Base-by-base conservation (phyloP, 2,888 invertebrate species). In the Andrena haemorrhoa region DNA sequence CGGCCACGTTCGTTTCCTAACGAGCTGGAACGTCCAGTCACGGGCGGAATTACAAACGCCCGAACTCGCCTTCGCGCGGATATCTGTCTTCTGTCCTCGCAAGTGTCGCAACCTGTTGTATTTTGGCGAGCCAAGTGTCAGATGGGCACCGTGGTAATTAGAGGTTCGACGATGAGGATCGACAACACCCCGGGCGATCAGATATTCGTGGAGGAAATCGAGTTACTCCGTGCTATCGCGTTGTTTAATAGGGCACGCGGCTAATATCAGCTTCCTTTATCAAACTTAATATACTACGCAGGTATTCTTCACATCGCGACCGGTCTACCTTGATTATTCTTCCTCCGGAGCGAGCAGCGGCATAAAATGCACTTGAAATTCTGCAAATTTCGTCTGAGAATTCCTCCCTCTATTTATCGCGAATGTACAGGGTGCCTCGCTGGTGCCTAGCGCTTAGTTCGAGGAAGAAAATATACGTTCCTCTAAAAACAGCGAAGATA, bases 1-100 rank as follows among this genome's bases (percentile, higher is more conserved):
- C 75, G 75, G 16, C 53, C 65, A 58, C 72, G 74, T 75, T 77
- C 74, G 47, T 81, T 86, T 78, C 51, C 70, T 84, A 79, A 87
- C 81, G 79, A 85, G 73, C 58, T 60, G 61, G 7, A 29, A 56
- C 56, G 53, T 47, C 20, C 0, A 6, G 8, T 29, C 53, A 26
- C 53, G 56, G 49, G 56, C 29, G 26, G 78, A 80, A 79, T 79
- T 79, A 83, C 75, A 74, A 84, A 61, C 73, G 74, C 16, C 29
- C 47, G 31, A 60, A 12, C 26, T 7, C 47, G 29, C 56, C 23
- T 41, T 64, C 58, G 51, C n/a, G 51, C 41, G 47, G 56, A 41
- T 53, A 74, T 68, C 73, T 26, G 60, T 49, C 60, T 33, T 16
- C 23, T 10, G 5, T 63, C 63, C 23, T 33, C 20, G 20, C 12